A percentile compares a stretch with the other conserved stretches of the same genome.
phyloP scores from a whole-genome alignment of 64 coral and sea anemone species.

The Platygyra sinensis region DNA sequence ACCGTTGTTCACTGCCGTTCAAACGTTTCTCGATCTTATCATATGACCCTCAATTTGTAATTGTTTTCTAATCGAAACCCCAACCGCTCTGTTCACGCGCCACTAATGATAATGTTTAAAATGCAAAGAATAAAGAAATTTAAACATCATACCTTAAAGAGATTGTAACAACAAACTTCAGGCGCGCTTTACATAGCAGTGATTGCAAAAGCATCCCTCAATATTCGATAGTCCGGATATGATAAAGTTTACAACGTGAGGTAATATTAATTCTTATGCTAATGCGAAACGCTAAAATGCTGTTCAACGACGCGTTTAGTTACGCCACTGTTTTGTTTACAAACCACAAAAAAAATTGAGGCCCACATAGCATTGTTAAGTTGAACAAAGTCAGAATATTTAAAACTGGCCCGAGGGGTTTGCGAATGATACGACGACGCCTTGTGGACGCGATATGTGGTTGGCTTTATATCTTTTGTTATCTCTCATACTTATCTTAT shows the following conservation, averaged over 20 bases:
- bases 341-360: slow-evolving; percentile 5
- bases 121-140: not conserved
- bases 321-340: not conserved
- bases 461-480: not conserved
- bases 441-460: not conserved
- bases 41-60: not conserved
- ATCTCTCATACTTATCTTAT: not conserved
- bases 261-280: slow-evolving; percentile 13
- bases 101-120: not conserved
- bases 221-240: not conserved
- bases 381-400: not conserved
- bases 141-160: slow-evolving; percentile 1
- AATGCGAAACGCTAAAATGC: not conserved
- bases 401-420: not conserved
- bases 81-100: not conserved
- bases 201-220: not conserved
- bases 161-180: not conserved
- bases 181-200: not conserved
- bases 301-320: not conserved
- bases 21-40: not conserved
- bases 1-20: not conserved
- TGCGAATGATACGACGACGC: not conserved
- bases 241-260: not conserved
- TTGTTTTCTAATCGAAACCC: not conserved
- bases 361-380: not conserved